Conservation (phyloP, 2,797 vertebrate genomes). For the Sternotherus odoratus region DNA sequence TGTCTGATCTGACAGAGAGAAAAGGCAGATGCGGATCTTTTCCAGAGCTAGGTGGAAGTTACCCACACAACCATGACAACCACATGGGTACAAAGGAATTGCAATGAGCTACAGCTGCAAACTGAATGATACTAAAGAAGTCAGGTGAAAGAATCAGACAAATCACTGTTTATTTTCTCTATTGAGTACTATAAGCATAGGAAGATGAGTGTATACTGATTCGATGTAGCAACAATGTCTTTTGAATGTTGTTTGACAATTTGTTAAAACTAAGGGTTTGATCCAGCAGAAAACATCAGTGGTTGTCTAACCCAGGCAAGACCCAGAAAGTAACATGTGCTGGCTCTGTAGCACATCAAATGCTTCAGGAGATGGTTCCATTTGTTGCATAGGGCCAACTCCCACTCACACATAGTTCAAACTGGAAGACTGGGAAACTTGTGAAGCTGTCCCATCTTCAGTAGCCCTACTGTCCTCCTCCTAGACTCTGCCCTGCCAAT, state of each 20-base stretch:
- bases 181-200: not conserved
- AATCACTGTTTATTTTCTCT: not conserved
- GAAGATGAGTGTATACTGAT: not conserved
- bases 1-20: slow-evolving; percentile 5
- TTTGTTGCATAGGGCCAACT: not conserved
- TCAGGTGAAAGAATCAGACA: slow-evolving; percentile 19
- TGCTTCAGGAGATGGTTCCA: not conserved
- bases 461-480: not conserved
- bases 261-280: slow-evolving; percentile 18
- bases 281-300: not conserved
- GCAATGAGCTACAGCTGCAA: not conserved
- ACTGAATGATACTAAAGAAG: not conserved
- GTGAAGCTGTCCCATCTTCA: not conserved
- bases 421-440: not conserved
- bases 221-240: not conserved
- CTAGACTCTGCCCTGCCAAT: not conserved
- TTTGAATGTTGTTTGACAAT: slow-evolving; percentile 13
- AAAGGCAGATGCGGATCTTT: slow-evolving; percentile 21
- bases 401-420: not conserved
- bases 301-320: not conserved
- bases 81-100: not conserved
- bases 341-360: not conserved
- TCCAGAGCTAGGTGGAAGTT: not conserved
- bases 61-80: not conserved
- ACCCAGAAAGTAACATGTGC: not conserved